A percentile compares a stretch with the other conserved stretches of the same genome.
Evolutionary conservation across 1,140 invertebrate species (phyloP).

Genomic region (Dolichoris vasculosae): DNA sequence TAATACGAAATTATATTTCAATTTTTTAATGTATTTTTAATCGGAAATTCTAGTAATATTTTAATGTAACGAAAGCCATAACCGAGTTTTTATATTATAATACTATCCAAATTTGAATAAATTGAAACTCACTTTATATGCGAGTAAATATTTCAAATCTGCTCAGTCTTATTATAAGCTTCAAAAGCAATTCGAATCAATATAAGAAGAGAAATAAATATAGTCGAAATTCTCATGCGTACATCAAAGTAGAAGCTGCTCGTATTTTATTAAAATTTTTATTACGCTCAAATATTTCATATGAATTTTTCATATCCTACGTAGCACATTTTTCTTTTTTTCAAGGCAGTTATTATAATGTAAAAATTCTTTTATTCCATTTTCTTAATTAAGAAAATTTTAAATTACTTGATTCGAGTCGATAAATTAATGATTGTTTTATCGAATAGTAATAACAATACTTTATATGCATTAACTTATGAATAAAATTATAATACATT

Average conservation of each 20-base stretch:
- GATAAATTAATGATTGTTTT: background rate
- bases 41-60: background rate
- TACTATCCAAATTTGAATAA: conserved; percentile 1
- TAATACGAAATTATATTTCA: background rate
- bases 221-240: background rate
- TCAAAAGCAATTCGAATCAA: background rate
- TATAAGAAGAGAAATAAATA: background rate
- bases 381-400: background rate
- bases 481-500: background rate
- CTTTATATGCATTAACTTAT: background rate
- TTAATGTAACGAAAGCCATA: background rate
- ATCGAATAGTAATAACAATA: background rate
- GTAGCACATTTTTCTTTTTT: background rate
- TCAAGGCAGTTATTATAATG: background rate
- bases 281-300: background rate
- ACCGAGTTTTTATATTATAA: background rate
- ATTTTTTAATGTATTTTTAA: background rate
- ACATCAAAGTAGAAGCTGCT: background rate
- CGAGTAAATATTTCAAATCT: background rate
- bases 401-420: background rate
- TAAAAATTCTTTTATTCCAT: background rate
- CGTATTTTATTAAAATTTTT: conserved; percentile 1
- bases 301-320: background rate
- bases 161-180: background rate
- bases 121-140: background rate